phyloP scores from a whole-genome alignment of 30 jellyfish, hydroid and myxozoan species.

The Mastigias papua region DNA sequence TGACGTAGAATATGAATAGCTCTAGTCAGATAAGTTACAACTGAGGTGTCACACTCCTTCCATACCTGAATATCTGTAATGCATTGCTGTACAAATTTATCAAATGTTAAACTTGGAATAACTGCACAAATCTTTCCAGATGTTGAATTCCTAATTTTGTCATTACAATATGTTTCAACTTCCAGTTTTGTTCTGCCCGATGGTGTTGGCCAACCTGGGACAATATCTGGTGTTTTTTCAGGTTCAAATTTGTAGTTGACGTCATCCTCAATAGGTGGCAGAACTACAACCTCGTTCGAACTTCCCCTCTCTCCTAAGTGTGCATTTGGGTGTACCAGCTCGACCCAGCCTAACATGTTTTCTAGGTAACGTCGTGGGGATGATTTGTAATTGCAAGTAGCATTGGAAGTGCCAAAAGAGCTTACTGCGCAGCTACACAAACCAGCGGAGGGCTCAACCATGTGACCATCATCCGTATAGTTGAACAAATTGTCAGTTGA shows the following conservation, averaged over 20 bases:
- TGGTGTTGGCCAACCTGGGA: slow-evolving; percentile 50
- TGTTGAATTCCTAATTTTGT: slow-evolving; percentile 7
- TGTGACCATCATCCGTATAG: neutral
- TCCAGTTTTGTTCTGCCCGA: slow-evolving; percentile 15
- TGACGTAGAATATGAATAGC: neutral
- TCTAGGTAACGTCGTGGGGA: neutral
- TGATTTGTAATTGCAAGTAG: neutral
- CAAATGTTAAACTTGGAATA: slow-evolving; percentile 1
- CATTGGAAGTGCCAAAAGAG: neutral
- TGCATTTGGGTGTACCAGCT: neutral
- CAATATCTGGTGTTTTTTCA: neutral
- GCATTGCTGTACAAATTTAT: slow-evolving; percentile 7
- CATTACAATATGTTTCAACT: slow-evolving; percentile 1
- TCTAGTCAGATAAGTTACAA: neutral
- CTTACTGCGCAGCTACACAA: neutral
- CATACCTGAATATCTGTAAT: slow-evolving; percentile 41
- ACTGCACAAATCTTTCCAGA: slow-evolving; percentile 40
- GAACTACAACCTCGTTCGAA: neutral
- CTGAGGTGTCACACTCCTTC: neutral
- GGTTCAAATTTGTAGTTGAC: slow-evolving; percentile 29
- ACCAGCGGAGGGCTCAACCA: neutral
- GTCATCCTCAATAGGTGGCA: slow-evolving; percentile 7
- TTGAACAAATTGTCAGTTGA: neutral
- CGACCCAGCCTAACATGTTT: neutral
- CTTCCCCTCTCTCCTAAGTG: neutral